These are phyloP conservation scores for Microcebus lehilahytsara DNA, from an alignment of 2,113 vertebrate genomes.

Conservation along the genomic window DNA sequence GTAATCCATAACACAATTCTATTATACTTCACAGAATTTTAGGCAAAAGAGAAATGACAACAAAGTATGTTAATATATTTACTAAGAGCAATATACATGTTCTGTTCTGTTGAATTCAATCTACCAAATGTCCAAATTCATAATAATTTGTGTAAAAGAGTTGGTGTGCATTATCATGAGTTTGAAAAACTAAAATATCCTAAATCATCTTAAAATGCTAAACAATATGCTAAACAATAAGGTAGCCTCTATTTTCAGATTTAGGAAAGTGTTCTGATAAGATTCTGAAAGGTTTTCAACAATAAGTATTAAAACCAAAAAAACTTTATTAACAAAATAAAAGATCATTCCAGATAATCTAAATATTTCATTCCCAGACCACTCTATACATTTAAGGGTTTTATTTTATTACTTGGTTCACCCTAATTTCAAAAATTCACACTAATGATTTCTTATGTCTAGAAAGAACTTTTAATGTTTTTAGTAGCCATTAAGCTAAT, in stretches of 20 bases:
- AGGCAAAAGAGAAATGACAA: neutral
- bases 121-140: neutral
- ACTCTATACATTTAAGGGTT: neutral
- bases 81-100: too few species aligned
- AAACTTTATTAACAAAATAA: neutral
- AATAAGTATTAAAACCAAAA: neutral
- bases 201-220: neutral
- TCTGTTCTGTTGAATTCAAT: neutral
- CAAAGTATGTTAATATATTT: neutral
- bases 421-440: neutral
- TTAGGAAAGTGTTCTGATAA: neutral
- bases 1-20: neutral
- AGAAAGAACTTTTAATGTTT: neutral
- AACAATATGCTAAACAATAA: neutral
- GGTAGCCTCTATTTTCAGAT: neutral
- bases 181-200: neutral
- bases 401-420: neutral
- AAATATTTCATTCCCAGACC: neutral
- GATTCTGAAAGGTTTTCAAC: neutral
- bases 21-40: neutral
- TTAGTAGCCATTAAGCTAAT: neutral
- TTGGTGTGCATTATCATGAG: neutral
- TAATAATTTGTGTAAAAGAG: neutral
- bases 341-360: neutral
- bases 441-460: neutral